Evolutionary conservation across 2,888 invertebrate genomes (phyloP).

Genomic region (Allacma fusca): DNA sequence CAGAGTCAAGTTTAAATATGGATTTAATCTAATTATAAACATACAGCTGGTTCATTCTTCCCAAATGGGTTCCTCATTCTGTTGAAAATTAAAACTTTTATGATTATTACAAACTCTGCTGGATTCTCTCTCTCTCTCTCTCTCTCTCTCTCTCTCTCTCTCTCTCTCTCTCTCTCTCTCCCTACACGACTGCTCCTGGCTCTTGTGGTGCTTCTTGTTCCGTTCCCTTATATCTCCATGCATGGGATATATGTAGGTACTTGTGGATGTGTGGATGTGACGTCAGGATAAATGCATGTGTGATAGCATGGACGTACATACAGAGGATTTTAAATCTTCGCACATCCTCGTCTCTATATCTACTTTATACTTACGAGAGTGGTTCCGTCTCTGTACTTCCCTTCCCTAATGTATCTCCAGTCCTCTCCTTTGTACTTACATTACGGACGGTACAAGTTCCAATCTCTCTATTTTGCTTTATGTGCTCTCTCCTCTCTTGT

Average conservation of each 20-base stretch:
- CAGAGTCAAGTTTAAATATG: constrained; percentile 41
- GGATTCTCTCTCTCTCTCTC: constrained; percentile 16
- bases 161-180: too few species aligned
- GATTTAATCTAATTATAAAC: constrained; percentile 41
- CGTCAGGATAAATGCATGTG: too few species aligned
- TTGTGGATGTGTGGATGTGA: too few species aligned
- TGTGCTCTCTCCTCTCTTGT: constrained; percentile 1
- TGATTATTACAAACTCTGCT: constrained; percentile 35
- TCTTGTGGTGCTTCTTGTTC: background rate
- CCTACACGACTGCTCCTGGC: too few species aligned
- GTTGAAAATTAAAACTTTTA: constrained; percentile 41
- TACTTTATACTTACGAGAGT: background rate
- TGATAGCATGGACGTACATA: too few species aligned
- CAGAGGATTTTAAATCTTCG: too few species aligned
- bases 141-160: constrained; percentile 29
- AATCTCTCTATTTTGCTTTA: constrained; percentile 6
- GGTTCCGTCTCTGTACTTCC: constrained; percentile 27
- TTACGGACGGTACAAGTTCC: background rate
- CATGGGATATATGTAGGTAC: too few species aligned
- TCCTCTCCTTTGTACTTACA: constrained; percentile 10
- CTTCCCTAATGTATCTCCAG: constrained; percentile 21
- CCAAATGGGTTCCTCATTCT: constrained; percentile 27
- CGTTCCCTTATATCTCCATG: background rate
- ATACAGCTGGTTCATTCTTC: constrained; percentile 38
- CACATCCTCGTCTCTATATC: constrained; percentile 11